Percentiles rank a stretch among this genome's conserved stretches.
phyloP scores from a whole-genome alignment of 2,888 invertebrate species.

The Pachydiplax longipennis region DNA sequence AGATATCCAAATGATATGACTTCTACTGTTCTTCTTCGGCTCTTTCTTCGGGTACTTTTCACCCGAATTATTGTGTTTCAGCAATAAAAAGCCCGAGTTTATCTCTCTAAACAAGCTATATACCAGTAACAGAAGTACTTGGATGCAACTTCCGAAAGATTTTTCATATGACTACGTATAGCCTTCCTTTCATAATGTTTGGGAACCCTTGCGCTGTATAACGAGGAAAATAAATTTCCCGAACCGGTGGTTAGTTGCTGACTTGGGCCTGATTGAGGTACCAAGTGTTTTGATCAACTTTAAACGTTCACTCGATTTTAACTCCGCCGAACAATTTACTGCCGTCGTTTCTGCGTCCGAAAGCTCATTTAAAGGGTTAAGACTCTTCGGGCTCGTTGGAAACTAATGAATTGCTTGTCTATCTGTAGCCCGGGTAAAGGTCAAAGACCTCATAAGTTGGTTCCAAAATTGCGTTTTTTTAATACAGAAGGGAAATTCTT shows the following conservation, averaged over 20 bases:
- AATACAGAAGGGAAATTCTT: not conserved
- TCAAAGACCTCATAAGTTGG: not conserved
- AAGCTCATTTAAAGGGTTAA: constrained; percentile 17
- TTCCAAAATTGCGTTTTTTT: not conserved
- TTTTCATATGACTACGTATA: too few relatives aligned
- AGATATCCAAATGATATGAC: too few relatives aligned
- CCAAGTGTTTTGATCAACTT: not conserved
- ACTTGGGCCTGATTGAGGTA: not conserved
- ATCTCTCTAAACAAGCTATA: too few relatives aligned
- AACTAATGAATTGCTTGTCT: constrained; percentile 32
- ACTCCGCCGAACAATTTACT: not conserved
- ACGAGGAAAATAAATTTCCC: too few relatives aligned
- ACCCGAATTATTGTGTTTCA: too few relatives aligned
- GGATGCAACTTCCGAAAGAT: too few relatives aligned
- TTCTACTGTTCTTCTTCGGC: too few relatives aligned
- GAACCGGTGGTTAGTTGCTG: too few relatives aligned
- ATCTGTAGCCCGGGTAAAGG: not conserved
- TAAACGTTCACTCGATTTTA: not conserved
- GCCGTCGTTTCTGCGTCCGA: constrained; percentile 9
- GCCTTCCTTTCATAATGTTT: not conserved
- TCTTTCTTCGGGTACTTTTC: too few relatives aligned
- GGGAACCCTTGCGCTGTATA: not conserved
- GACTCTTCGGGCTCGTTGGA: not conserved
- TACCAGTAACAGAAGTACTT: too few relatives aligned
- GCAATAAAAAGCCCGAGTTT: too few relatives aligned